These are phyloP conservation scores for Passer domesticus DNA, from an alignment of 2,113 vertebrate species.

Conservation along the genomic window DNA sequence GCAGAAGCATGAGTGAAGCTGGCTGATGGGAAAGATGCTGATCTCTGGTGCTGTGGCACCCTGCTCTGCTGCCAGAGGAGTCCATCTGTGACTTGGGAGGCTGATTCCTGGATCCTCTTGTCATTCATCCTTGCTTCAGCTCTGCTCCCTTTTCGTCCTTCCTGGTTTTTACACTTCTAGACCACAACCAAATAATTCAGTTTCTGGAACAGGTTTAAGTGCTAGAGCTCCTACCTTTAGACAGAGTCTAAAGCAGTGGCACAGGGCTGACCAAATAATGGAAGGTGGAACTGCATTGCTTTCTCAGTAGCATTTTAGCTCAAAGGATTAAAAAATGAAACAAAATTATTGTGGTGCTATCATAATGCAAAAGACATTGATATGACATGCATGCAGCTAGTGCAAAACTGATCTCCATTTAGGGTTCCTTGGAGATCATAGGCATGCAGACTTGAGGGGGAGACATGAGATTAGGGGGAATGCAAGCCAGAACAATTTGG, in stretches of 20 bases:
- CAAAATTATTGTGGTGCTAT: not conserved
- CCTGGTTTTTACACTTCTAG: not conserved
- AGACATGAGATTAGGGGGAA: not conserved
- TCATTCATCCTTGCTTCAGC: not conserved
- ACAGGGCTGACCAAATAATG: not conserved
- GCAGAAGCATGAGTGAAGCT: not conserved
- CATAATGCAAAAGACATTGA: not conserved
- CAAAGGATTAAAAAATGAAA: not conserved
- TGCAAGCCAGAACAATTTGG: not conserved
- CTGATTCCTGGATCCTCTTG: not conserved
- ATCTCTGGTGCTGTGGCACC: not conserved
- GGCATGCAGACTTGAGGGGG: not conserved
- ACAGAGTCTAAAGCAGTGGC: not conserved
- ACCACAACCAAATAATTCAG: not conserved
- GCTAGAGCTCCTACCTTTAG: not conserved
- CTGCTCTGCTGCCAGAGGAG: not conserved
- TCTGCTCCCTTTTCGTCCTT: not conserved
- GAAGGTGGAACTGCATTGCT: not conserved
- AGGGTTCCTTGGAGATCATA: not conserved
- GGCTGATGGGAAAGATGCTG: not conserved
- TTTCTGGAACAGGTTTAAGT: not conserved
- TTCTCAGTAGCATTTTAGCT: not conserved
- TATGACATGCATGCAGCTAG: not conserved
- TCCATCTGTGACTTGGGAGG: not conserved
- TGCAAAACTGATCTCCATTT: not conserved